A percentile compares a stretch with the other conserved stretches of the same genome.
These are phyloP conservation scores for Parnassius orleans DNA, from an alignment of 2,888 invertebrate genomes.

Conservation along the genomic window DNA sequence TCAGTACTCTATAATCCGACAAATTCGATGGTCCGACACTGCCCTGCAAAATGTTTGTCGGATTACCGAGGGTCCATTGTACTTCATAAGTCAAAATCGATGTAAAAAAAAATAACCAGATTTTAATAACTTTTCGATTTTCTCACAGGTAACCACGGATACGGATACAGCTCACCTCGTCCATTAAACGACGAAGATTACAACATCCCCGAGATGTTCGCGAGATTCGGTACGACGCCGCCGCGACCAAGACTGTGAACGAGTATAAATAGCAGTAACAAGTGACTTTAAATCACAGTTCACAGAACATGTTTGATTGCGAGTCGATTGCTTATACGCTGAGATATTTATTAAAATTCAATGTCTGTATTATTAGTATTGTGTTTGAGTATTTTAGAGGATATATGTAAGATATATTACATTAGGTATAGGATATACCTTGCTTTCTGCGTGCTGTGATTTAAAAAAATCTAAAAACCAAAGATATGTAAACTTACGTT, in stretches of 20 bases:
- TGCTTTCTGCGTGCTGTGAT: constrained; percentile 3
- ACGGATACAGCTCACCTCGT: constrained; percentile 7
- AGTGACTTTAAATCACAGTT: constrained; percentile 3
- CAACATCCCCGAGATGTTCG: constrained; percentile 41
- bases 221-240: constrained; percentile 35
- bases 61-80: no score
- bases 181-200: constrained; percentile 28
- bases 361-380: no score
- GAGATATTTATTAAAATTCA: background rate
- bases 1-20: no score
- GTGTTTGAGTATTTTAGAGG: no score
- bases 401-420: no score
- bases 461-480: constrained; percentile 1
- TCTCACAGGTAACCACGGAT: constrained; percentile 8
- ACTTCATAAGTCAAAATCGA: no score
- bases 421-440: background rate
- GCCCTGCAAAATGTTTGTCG: no score
- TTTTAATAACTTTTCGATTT: background rate
- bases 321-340: background rate
- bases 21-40: no score
- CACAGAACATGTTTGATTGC: background rate
- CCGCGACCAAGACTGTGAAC: constrained; percentile 9
- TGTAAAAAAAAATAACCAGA: no score
- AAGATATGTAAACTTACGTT: constrained; percentile 7
- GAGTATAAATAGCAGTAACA: background rate